Evolutionary conservation across 2,888 invertebrate genomes (phyloP), one percentile per base, ranked within the genome.

Genomic region (Acanthacorydalis orientalis): DNA sequence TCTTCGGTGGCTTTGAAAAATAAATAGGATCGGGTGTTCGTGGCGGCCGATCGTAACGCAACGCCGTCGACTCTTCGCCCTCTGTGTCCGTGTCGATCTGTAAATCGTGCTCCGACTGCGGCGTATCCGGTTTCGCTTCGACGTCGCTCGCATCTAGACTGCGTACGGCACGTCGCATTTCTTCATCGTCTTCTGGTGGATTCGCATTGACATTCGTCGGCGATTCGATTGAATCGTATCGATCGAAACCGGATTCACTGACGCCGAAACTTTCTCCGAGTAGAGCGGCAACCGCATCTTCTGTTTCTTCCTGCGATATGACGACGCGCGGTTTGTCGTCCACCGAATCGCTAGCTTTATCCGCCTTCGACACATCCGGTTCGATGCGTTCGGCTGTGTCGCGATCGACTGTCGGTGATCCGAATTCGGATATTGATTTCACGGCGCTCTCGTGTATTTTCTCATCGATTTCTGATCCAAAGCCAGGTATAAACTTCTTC

Each of bases 281-380:
- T 31, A 91, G 67, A 1, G 90, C 89, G 8, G 89, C 89, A 0
- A 91, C 90, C 0, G 91, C 91, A 62, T 89, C 89, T 64, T 87
- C 90, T 0, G 90, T 91, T 67, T 91, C 90, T 68, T 90, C 90
- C 64, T 90, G 90, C 0, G 89, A 90, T 57, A 90, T 90, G 1
- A 84, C 73, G 9, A 83, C 84, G 43, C 87, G 73, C 0, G 83
- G 83, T 59, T 86, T 87, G 57, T 86, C 86, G 51, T 84, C 83
- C 10, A 67, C 64, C 48, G 60, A 64, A 57, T 61, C 68, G 4
- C 65, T 59, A 1, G 61, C 59, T 10, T 68, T 67, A 53, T 62
- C 65, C 9, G 64, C 57, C 39, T 54, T 59, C 50, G 62, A 59
- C 47, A 65, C 55, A 37, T 49, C 45, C 34, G 37, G 42, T 43